A percentile compares a stretch with the other conserved stretches of the same genome.
Evolutionary conservation across 2,888 invertebrate species (phyloP).

Genomic region (Drosophila paramelanica): DNA sequence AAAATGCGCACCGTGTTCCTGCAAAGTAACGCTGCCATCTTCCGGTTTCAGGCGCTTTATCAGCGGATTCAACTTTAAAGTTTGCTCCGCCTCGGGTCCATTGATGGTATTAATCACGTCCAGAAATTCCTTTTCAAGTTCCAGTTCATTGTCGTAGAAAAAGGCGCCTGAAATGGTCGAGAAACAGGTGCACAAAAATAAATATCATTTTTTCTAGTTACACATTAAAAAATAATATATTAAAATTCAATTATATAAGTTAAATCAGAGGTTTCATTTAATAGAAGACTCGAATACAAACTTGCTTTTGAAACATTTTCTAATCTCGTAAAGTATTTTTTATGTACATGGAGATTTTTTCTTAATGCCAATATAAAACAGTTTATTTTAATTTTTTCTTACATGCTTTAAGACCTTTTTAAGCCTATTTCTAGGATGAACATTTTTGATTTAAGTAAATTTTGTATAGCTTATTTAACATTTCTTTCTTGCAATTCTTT

Average conservation of each 20-base stretch:
- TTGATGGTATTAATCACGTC: constrained; percentile 85
- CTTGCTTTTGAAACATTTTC: no score
- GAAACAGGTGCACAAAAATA: neutral
- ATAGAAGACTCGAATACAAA: no score
- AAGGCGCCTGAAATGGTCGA: constrained; percentile 82
- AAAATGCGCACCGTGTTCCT: constrained; percentile 75
- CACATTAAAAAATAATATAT: neutral
- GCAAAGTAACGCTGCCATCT: constrained; percentile 77
- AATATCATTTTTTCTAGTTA: neutral
- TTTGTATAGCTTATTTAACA: no score
- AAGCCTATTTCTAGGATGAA: no score
- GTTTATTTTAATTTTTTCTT: no score
- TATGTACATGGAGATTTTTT: no score
- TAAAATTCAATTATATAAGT: neutral
- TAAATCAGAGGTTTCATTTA: no score
- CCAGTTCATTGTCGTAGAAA: constrained; percentile 86
- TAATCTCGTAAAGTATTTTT: no score
- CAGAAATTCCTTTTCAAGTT: constrained; percentile 87
- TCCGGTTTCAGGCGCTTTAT: constrained; percentile 70
- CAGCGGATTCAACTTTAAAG: constrained; percentile 81
- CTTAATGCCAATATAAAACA: no score
- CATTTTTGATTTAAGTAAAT: no score
- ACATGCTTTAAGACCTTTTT: no score
- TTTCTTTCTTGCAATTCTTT: no score
- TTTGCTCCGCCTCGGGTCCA: constrained; percentile 64